Evolutionary conservation across 92 coral and sea anemone genomes (phyloP), one percentile per base, ranked within the genome.

Genomic region (Heteractis magnifica): DNA sequence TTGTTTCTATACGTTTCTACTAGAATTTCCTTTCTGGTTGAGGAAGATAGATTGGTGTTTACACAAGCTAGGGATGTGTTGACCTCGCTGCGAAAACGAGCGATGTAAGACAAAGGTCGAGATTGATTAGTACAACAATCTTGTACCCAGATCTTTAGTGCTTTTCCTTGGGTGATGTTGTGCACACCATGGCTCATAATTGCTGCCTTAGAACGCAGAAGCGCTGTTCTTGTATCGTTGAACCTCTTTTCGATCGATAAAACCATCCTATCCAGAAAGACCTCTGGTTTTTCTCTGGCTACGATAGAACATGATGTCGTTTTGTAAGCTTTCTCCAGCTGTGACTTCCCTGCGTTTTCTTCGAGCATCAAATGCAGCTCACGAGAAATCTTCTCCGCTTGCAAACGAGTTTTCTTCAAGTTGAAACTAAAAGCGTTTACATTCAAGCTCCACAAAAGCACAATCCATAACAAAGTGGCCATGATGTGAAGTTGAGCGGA

Each of bases 1-100:
- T 87, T 88, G 51, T 82, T 71, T 84, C 56, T 84, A 79, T 82
- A 90, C 8, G 83, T 80, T 7, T 64, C 10, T 15, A 80, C 16
- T 6, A 80, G 76, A 7, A 6, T 8, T 15, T 80, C 26, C 49
- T 80, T 65, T 23, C 44, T 71, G 75, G 18, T 4, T 4, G 74
- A 16, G 18, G 49, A 20, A 41, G 26, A 51, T 1, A 52, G 52
- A 4, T 62, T 10, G 52, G 8, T 26, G 21, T 49, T 80, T 52
- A 62, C 75, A 48, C 83, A 80, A 14, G 83, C 83, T 34, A 64
- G 21, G 48, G 83, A 58, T 15, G 83, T 52, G 55, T 80, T 80
- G 21, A 80, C 53, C 74, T 51, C 53, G 3, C 76, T 23, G 71
- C 44, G 83, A 49, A 80, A 80, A 44, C 83, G 83, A 20, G 13